Evolutionary conservation across 2,113 vertebrate genomes (phyloP).

Genomic region (Malurus alboscapulatus): DNA sequence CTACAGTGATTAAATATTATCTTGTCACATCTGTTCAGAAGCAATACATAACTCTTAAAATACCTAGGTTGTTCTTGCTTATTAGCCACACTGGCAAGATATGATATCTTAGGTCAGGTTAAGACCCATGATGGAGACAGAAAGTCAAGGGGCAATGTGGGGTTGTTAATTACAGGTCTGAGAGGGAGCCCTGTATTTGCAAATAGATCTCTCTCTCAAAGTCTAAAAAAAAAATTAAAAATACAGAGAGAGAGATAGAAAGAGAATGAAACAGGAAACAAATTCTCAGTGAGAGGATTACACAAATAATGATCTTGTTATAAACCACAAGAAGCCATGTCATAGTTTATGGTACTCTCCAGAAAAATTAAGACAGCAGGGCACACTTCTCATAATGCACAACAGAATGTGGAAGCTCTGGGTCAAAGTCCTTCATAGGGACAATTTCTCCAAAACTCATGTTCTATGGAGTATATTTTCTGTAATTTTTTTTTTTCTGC

Average conservation of each 20-base stretch:
- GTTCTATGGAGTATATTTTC: not conserved
- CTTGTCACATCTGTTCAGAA: conserved; percentile 52
- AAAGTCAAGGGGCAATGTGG: not conserved
- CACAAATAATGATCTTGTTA: not conserved
- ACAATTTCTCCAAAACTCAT: not conserved
- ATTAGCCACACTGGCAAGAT: not conserved
- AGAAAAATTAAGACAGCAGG: not conserved
- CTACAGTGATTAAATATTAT: conserved; percentile 35
- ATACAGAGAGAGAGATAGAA: not conserved
- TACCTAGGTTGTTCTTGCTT: not conserved
- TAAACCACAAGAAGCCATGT: not conserved
- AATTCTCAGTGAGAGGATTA: not conserved
- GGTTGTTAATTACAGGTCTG: not conserved
- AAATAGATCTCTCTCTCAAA: not conserved
- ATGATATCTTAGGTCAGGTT: not conserved
- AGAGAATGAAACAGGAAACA: not conserved
- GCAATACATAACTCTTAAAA: not conserved
- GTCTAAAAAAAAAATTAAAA: not conserved
- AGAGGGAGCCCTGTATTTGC: not conserved
- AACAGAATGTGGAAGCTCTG: not conserved
- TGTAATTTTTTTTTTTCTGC: not conserved
- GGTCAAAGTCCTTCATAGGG: not conserved
- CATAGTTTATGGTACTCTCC: not conserved
- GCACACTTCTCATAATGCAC: not conserved
- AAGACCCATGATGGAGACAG: not conserved